A percentile compares a stretch with the other conserved stretches of the same genome.
Evolutionary conservation across 2,113 vertebrate species (phyloP).

Genomic region (Corydoras maculifer): DNA sequence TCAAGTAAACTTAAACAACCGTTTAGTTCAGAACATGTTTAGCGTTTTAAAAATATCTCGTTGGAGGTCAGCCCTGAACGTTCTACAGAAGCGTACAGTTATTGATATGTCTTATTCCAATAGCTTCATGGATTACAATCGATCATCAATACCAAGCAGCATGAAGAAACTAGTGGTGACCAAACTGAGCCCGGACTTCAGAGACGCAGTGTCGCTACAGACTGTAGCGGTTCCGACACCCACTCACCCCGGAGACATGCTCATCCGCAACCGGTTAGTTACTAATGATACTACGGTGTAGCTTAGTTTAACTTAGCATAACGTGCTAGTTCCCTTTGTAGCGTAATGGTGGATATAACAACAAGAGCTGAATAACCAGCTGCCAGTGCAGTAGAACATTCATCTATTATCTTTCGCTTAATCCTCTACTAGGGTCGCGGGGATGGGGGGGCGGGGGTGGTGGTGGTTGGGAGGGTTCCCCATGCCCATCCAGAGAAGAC

Average conservation of each 20-base stretch:
- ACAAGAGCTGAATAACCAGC: too few relatives aligned
- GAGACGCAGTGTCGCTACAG: constrained; percentile 72
- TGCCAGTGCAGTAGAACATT: too few relatives aligned
- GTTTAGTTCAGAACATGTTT: background rate
- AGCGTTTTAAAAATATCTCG: background rate
- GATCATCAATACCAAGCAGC: constrained; percentile 76
- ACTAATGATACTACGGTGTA: background rate
- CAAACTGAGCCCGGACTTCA: constrained; percentile 78
- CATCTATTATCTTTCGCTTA: too few relatives aligned
- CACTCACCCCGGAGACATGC: constrained; percentile 76
- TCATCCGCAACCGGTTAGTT: constrained; percentile 89
- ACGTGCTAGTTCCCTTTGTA: background rate
- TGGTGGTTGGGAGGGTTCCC: too few relatives aligned
- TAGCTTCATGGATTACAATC: constrained; percentile 89
- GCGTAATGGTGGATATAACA: background rate
- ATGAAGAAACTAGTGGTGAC: constrained; percentile 86
- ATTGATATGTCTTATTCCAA: constrained; percentile 86
- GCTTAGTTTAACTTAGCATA: background rate
- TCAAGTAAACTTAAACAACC: background rate
- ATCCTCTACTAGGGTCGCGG: too few relatives aligned
- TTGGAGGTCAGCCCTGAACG: constrained; percentile 21
- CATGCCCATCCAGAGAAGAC: too few relatives aligned
- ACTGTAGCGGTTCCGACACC: constrained; percentile 77
- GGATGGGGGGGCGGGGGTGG: too few relatives aligned
- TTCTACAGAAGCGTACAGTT: constrained; percentile 64